These are phyloP conservation scores for Drosophila prostipennis DNA, from an alignment of 2,888 invertebrate genomes.

Conservation along the genomic window DNA sequence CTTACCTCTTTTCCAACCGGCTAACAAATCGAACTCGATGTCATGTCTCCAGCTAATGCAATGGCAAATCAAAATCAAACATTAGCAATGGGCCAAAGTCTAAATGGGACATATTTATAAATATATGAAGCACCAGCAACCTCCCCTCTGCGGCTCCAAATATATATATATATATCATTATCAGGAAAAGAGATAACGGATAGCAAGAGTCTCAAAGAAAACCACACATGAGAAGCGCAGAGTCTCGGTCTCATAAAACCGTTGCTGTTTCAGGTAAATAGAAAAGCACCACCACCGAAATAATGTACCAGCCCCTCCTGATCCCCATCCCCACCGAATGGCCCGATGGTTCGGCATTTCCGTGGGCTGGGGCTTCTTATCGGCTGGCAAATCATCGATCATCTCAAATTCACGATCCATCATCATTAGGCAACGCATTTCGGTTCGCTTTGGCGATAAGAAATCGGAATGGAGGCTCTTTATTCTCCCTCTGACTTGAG, in stretches of 20 bases:
- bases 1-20: slow-evolving; percentile 2
- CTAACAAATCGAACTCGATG: slow-evolving; percentile 16
- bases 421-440: slow-evolving; percentile 67
- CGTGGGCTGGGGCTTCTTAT: slow-evolving; percentile 41
- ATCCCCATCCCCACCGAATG: not conserved
- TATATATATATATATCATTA: slow-evolving; percentile 42
- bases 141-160: slow-evolving; percentile 5
- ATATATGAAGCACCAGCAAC: not conserved
- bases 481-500: not conserved
- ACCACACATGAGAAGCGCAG: slow-evolving; percentile 35
- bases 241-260: slow-evolving; percentile 16
- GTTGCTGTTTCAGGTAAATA: slow-evolving; percentile 21
- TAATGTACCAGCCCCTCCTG: not conserved
- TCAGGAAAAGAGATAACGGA: slow-evolving; percentile 69
- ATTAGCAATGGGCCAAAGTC: slow-evolving; percentile 64
- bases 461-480: slow-evolving; percentile 21
- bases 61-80: slow-evolving; percentile 55
- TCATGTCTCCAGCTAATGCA: slow-evolving; percentile 26
- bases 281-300: slow-evolving; percentile 6
- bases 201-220: slow-evolving; percentile 53
- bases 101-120: slow-evolving; percentile 32
- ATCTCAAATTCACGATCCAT: slow-evolving; percentile 80
- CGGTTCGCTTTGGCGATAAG: slow-evolving; percentile 53
- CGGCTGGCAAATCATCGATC: slow-evolving; percentile 71
- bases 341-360: slow-evolving; percentile 32